These are phyloP conservation scores for Cylas formicarius DNA, from an alignment of 1,140 invertebrate species.

Conservation along the genomic window DNA sequence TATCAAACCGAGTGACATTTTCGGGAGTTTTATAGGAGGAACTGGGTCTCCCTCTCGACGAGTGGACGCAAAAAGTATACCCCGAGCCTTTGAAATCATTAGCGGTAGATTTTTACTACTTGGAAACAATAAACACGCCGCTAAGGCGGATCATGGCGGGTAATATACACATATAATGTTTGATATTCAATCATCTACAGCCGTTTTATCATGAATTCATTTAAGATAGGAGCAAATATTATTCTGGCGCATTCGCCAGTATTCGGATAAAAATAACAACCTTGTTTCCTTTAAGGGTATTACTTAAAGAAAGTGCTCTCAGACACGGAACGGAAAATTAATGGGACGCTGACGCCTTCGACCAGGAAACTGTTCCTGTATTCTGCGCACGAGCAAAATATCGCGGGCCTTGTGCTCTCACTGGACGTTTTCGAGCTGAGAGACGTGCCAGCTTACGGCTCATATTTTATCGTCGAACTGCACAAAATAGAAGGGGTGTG, in stretches of 20 bases:
- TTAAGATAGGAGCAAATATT: too few relatives aligned
- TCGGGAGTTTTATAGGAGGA: conserved; percentile 6
- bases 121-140: conserved; percentile 1
- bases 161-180: too few relatives aligned
- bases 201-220: too few relatives aligned
- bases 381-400: conserved; percentile 20
- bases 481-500: conserved; percentile 14
- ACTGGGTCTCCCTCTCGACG: conserved; percentile 2
- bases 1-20: too few relatives aligned
- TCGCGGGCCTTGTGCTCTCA: conserved; percentile 8
- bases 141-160: conserved; percentile 2
- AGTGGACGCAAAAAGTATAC: conserved; percentile 6
- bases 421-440: conserved; percentile 14
- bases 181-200: too few relatives aligned
- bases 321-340: conserved; percentile 10
- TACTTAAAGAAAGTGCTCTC: conserved; percentile 19
- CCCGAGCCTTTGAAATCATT: conserved; percentile 2
- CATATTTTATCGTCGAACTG: conserved; percentile 17
- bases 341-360: conserved; percentile 5
- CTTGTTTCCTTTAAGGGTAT: conserved; percentile 18
- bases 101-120: conserved; percentile 5
- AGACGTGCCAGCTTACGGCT: conserved; percentile 20
- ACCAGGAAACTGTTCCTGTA: conserved; percentile 20
- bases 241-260: too few relatives aligned
- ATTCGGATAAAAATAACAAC: too few relatives aligned